These are phyloP conservation scores for Acronicta leporina DNA, from an alignment of 2,888 invertebrate genomes.

Conservation along the genomic window DNA sequence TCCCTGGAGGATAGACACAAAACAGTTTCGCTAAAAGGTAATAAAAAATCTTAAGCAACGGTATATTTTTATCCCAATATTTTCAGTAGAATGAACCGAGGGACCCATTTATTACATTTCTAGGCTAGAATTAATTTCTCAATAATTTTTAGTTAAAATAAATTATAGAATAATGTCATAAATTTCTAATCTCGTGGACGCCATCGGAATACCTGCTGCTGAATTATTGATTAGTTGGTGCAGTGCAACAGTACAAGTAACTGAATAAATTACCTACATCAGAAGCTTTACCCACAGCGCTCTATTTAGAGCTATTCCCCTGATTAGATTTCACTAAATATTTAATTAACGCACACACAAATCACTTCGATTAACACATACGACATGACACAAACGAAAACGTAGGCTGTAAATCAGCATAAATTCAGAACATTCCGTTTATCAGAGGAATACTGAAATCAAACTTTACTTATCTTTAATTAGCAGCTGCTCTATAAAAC, in stretches of 20 bases:
- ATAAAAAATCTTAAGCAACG: conserved; percentile 36
- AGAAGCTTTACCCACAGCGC: neutral
- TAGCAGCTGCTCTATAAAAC: too few species aligned
- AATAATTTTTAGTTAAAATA: conserved; percentile 17
- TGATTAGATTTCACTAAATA: neutral
- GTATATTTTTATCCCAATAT: conserved; percentile 35
- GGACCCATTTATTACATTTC: conserved; percentile 39
- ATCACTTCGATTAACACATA: neutral
- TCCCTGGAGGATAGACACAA: conserved; percentile 65
- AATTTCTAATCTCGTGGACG: conserved; percentile 4
- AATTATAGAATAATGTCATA: neutral
- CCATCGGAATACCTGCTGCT: neutral
- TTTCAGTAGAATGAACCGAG: conserved; percentile 31
- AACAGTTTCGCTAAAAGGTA: conserved; percentile 75
- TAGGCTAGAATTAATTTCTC: conserved; percentile 39
- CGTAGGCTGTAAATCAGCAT: neutral
- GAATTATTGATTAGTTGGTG: conserved; percentile 17
- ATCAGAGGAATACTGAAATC: neutral
- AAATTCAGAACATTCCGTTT: neutral
- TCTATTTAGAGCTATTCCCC: neutral
- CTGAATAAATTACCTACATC: neutral
- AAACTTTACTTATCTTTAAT: too few species aligned
- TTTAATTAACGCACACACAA: neutral
- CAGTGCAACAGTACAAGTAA: neutral
- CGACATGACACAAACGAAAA: conserved; percentile 12